phyloP scores from a whole-genome alignment of 1,140 invertebrate species.

The Danaus melanippus region DNA sequence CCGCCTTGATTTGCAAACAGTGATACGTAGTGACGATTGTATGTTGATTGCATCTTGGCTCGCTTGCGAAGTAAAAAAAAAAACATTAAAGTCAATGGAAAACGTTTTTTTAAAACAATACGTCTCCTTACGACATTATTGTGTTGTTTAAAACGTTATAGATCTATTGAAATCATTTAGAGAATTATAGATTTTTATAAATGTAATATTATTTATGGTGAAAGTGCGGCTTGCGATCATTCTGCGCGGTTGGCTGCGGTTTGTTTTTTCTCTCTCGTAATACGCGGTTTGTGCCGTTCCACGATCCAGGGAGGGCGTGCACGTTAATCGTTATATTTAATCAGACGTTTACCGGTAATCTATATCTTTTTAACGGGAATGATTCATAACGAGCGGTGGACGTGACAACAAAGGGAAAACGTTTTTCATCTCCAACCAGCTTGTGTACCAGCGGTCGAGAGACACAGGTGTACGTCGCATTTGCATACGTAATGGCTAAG shows the following conservation, averaged over 20 bases:
- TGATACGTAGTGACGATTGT: constrained; percentile 51
- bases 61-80: neutral
- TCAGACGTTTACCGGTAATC: neutral
- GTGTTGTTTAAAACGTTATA: no score
- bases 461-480: constrained; percentile 59
- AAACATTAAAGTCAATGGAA: no score
- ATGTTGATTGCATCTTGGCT: constrained; percentile 43
- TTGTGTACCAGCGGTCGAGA: constrained; percentile 53
- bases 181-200: no score
- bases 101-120: no score
- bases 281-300: constrained; percentile 35
- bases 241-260: constrained; percentile 32
- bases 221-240: constrained; percentile 34
- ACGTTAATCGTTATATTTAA: constrained; percentile 10
- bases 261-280: constrained; percentile 35
- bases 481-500: constrained; percentile 57
- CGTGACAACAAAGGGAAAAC: constrained; percentile 37
- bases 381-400: constrained; percentile 31
- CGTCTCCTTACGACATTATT: no score
- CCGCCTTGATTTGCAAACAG: constrained; percentile 62
- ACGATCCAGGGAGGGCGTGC: constrained; percentile 13
- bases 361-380: no score
- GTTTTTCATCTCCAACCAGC: constrained; percentile 51
- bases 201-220: neutral
- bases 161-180: no score